Conservation (phyloP, 2,797 vertebrate species). For the Siniperca scherzeri region DNA sequence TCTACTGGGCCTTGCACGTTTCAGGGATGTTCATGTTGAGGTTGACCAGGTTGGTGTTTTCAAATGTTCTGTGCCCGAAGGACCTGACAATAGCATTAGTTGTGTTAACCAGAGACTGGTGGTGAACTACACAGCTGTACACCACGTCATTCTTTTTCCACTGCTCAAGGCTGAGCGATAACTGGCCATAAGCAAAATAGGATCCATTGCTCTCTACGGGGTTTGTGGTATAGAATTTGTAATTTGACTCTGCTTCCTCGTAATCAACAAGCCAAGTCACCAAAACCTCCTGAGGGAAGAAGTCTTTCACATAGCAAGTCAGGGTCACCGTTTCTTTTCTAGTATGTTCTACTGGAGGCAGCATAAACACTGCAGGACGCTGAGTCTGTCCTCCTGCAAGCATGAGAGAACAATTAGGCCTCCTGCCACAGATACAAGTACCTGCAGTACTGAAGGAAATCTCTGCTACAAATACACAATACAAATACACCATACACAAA, state of each 20-base stretch:
- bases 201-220: slow-evolving; percentile 47
- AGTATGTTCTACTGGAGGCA: slow-evolving; percentile 71
- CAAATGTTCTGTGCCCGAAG: slow-evolving; percentile 49
- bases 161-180: background rate
- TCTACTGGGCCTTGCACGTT: slow-evolving; percentile 74
- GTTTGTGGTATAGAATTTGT: slow-evolving; percentile 58
- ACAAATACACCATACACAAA: too few relatives aligned
- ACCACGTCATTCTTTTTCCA: slow-evolving; percentile 43
- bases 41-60: slow-evolving; percentile 78
- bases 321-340: slow-evolving; percentile 62
- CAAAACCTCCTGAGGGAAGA: slow-evolving; percentile 79
- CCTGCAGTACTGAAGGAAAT: background rate
- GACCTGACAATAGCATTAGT: slow-evolving; percentile 67
- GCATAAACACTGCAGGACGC: slow-evolving; percentile 79
- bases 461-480: background rate
- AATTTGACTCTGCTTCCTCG: background rate
- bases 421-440: background rate
- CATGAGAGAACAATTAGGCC: slow-evolving; percentile 67
- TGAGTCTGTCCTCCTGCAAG: slow-evolving; percentile 55
- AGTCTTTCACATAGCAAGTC: slow-evolving; percentile 83
- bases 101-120: slow-evolving; percentile 73
- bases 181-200: slow-evolving; percentile 82
- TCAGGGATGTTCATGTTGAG: slow-evolving; percentile 74
- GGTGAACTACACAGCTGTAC: slow-evolving; percentile 83
- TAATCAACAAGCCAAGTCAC: slow-evolving; percentile 85